Evolutionary conservation across 2,113 vertebrate species (phyloP).

Genomic region (Platycercus adscitus): DNA sequence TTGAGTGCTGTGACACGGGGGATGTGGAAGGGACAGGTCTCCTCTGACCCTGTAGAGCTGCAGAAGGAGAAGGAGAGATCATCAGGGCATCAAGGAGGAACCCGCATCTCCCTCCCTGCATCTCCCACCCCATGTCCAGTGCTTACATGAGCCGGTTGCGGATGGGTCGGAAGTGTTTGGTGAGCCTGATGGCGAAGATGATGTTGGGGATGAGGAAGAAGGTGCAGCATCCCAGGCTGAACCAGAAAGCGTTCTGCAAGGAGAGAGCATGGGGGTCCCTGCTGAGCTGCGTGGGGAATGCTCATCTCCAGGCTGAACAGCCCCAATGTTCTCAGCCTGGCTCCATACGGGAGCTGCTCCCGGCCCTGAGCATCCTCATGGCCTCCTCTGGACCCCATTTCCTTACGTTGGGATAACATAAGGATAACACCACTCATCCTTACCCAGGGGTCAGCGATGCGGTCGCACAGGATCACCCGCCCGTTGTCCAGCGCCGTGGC

Average conservation of each 20-base stretch:
- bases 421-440: background rate
- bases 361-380: background rate
- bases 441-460: conserved; percentile 81
- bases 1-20: conserved; percentile 77
- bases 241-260: conserved; percentile 93
- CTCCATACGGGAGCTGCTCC: background rate
- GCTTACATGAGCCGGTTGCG: conserved; percentile 78
- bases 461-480: conserved; percentile 77
- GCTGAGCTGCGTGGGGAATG: accelerated
- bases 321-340: background rate
- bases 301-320: background rate
- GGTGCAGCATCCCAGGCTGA: conserved; percentile 89
- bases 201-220: conserved; percentile 90
- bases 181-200: conserved; percentile 88
- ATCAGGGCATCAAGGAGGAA: background rate
- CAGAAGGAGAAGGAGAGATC: background rate
- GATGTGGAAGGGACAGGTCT: conserved; percentile 80
- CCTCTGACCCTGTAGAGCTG: conserved; percentile 78
- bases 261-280: accelerated
- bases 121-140: accelerated
- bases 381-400: background rate
- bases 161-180: conserved; percentile 85
- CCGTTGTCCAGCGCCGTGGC: conserved; percentile 75
- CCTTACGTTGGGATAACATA: background rate
- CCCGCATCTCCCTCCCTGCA: background rate